phyloP scores from a whole-genome alignment of 1,140 invertebrate species.

The Acromyrmex echinatior region DNA sequence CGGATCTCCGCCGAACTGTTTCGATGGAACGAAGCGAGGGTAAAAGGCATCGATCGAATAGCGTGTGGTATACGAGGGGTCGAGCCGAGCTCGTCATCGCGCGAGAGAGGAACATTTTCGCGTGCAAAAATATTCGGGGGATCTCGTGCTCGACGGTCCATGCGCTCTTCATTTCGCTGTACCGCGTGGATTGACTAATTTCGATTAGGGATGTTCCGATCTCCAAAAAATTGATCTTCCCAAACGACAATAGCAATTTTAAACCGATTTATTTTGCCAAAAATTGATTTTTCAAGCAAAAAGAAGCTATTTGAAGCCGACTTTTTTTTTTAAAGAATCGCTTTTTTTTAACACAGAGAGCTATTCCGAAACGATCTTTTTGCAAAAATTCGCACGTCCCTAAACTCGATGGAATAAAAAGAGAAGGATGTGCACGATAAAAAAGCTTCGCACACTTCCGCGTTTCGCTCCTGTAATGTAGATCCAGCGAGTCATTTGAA shows the following conservation, averaged over 20 bases:
- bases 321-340: too few relatives aligned
- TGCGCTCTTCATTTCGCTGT: neutral
- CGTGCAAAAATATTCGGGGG: constrained; percentile 31
- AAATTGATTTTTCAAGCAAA: too few relatives aligned
- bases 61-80: neutral
- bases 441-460: constrained; percentile 15
- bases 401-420: constrained; percentile 8
- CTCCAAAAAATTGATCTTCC: too few relatives aligned
- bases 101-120: constrained; percentile 34
- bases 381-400: too few relatives aligned
- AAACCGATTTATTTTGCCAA: too few relatives aligned
- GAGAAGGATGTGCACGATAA: neutral
- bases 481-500: constrained; percentile 47
- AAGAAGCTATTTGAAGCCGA: too few relatives aligned
- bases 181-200: constrained; percentile 11
- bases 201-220: neutral
- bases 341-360: too few relatives aligned
- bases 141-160: neutral
- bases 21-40: neutral
- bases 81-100: neutral
- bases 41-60: constrained; percentile 6
- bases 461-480: constrained; percentile 8
- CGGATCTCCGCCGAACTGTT: constrained; percentile 42
- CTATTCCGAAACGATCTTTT: too few relatives aligned
- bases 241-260: too few relatives aligned